Percentiles rank a stretch among this genome's conserved stretches.
Evolutionary conservation across 2,888 invertebrate species (phyloP).

Genomic region (Sesia apiformis): DNA sequence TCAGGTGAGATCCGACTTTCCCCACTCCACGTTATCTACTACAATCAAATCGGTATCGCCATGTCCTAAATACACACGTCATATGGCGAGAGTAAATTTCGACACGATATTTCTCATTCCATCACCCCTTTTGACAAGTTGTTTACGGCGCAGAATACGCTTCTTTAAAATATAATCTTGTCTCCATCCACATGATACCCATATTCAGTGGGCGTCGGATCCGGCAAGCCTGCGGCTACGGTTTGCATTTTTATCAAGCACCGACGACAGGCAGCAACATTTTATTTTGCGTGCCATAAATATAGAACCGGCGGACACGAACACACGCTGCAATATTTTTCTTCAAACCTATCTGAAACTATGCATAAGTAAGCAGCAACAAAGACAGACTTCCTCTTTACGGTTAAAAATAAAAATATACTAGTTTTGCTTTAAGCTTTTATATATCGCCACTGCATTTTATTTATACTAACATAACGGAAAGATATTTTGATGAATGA

Average conservation of each 20-base stretch:
- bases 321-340: conserved; percentile 51
- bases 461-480: too few relatives aligned
- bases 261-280: conserved; percentile 59
- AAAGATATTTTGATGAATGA: too few relatives aligned
- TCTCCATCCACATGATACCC: conserved; percentile 26
- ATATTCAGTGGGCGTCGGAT: conserved; percentile 50
- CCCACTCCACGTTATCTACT: conserved; percentile 10
- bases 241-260: conserved; percentile 72
- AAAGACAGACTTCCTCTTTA: conserved; percentile 24
- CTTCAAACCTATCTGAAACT: conserved; percentile 67
- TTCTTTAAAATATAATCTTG: neutral
- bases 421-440: neutral
- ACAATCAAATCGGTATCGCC: neutral
- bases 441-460: neutral
- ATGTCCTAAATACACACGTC: neutral
- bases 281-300: conserved; percentile 71
- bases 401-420: neutral
- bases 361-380: conserved; percentile 63
- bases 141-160: neutral
- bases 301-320: conserved; percentile 58
- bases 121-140: neutral
- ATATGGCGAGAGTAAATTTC: neutral
- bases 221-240: conserved; percentile 47
- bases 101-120: neutral
- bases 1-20: conserved; percentile 54